A percentile compares a stretch with the other conserved stretches of the same genome.
Evolutionary conservation across 30 jellyfish, hydroid and myxozoan genomes (phyloP).

Genomic region (Cassiopea xamachana): DNA sequence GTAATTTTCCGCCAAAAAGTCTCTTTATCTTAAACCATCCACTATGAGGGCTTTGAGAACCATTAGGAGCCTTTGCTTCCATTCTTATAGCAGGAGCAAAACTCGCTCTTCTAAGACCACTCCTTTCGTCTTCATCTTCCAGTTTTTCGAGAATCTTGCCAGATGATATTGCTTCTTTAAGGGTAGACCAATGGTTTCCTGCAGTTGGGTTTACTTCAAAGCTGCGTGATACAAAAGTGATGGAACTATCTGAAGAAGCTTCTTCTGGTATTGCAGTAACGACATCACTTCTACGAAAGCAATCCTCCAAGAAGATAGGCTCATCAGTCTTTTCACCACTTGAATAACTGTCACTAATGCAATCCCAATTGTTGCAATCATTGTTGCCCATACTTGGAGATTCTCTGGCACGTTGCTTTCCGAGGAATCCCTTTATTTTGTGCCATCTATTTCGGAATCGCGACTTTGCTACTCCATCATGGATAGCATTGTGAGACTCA

Average conservation of each 20-base stretch:
- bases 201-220: constrained; percentile 14
- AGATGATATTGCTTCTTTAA: neutral
- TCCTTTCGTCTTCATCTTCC: neutral
- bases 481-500: neutral
- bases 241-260: neutral
- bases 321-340: neutral
- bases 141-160: neutral
- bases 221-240: constrained; percentile 13
- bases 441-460: neutral
- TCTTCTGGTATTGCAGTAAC: constrained; percentile 51
- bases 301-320: neutral
- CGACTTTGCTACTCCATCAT: neutral
- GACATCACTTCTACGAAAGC: neutral
- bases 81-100: neutral
- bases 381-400: neutral
- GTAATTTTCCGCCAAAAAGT: neutral
- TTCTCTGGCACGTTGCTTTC: neutral
- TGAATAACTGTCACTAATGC: neutral
- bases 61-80: neutral
- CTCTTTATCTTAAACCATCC: neutral
- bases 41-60: neutral
- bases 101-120: neutral
- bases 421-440: neutral
- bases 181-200: constrained; percentile 9
- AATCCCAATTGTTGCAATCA: neutral